Base-by-base conservation (phyloP, 2,113 vertebrate genomes). In the Propithecus coquereli region DNA sequence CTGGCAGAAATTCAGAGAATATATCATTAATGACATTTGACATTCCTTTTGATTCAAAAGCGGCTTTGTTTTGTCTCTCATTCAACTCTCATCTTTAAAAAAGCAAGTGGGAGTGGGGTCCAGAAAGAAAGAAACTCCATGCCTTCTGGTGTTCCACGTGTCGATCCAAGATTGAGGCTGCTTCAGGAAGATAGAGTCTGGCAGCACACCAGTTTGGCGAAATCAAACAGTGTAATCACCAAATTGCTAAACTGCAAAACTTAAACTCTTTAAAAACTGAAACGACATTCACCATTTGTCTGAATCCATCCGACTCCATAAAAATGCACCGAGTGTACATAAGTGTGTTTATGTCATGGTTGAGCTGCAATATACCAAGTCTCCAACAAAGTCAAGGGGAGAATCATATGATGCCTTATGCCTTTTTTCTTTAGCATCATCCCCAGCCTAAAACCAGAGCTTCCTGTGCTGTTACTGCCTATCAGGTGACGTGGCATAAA, bases 31-130 rank as follows among this genome's bases (percentile, higher is more conserved):
- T 43, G 54, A 16, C 22, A 59, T 8, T 23, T 57, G 61, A 86
- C 10, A 63, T 45, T 83, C 77, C 25, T 34, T 54, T 59, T 63
- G 27, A 87, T 50, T 95, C 27, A 57, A 95, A 92, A 63, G 30
- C 25, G 73, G 63, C 73, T 87, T 66, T 95, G 68, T 34, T 81
- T 6, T 87, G 17, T 13, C 40, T 81, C 52, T 66, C 47, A 32
- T 22, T 94, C 50, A 91, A 65, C 22, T 73, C 68, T 81, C 83
- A 45, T 18, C 45, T 66, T 90, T 76, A 93, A 91, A 97, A 59
- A 47, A 52, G 18, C 40, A 54, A 54, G 22, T 12, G 23, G 27
- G 14, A 7, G 34, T 13, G 47, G 30, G 4, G 18, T 7, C 3
- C 10, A 71, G 34, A 61, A 83, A 25, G 30, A 17, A 81, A 43